Base-by-base conservation (phyloP, 2,113 vertebrate species). In the Hucho hucho region DNA sequence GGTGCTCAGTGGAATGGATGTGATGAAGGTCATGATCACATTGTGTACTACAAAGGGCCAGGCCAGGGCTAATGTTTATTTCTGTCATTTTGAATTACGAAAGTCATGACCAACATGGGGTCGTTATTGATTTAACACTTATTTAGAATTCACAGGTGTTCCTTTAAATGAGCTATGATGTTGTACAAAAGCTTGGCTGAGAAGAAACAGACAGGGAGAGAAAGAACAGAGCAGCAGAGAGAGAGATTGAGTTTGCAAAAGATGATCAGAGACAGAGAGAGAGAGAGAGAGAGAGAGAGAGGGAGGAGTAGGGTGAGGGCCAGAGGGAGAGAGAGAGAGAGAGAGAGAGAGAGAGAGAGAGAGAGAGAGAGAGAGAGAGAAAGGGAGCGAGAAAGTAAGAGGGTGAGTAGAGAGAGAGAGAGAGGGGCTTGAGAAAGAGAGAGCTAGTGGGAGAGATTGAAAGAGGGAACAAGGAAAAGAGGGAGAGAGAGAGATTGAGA, bases 91-190 rank as follows among this genome's bases (percentile, higher is more conserved):
- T 56, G 75, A 76, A 80, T 83, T 81, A 78, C 18, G 4, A 1
- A 66, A 79, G 46, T 66, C 70, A 84, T 53, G 49, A 26, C 56
- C 72, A 76, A 25, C 70, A 28, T 56, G 29, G 64, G 69, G 49
- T 49, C 69, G 5, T 59, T 76, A 87, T 86, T 81, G 79, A 87
- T 88, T 80, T 74, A 77, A 69, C 70, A 43, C 75, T 84, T 73
- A 74, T 82, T 87, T 65, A 69, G 26, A 82, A 80, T 73, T 70
- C 32, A 18, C 68, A 70, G 65, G 81, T 76, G 74, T 81, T 80
- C 70, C 74, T 73, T 68, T 37, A 29, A 58, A 32, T 73, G 56
- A 70, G 68, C 72, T 74, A 69, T 76, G 37, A 64, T 29, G 24
- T 32, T 18, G 75, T 79, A 26, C 22, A 70, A 18, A 47, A 37